Base-by-base conservation (phyloP, 2,113 vertebrate genomes). In the Crocuta crocuta region DNA sequence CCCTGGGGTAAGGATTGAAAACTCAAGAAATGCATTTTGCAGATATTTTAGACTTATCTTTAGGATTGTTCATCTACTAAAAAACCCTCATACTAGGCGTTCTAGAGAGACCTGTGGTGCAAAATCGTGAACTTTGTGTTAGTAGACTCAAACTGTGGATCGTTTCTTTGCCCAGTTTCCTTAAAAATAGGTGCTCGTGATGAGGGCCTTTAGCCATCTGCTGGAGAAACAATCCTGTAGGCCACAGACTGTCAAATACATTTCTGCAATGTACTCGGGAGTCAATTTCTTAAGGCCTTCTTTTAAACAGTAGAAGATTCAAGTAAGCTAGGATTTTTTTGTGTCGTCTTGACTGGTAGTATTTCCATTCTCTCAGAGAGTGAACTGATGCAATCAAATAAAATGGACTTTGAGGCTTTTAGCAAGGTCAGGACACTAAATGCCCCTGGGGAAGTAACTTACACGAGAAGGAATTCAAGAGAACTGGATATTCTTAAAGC, bases 291-390 rank as follows among this genome's bases (percentile, higher is more conserved):
- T 96, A 95, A 81, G 82, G 85, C 55, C 12, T 61, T 76, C 66
- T 65, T 73, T 91, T 92, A 66, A 50, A 65, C 86, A 70, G 19
- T 93, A 85, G 39, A 87, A 82, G 78, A 88, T 17, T 85, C 71
- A 89, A 71, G 43, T 89, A 85, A 92, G 45, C 74, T 50, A 90
- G 39, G 83, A 80, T 92, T 91, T 61, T 93, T 97, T 89, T 79
- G 48, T 86, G 39, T 84, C n/a, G 21, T 94, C 73, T 61, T 87
- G n/a, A 33, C 45, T 70, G 55, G 63, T 83, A 53, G 39, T 70
- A 82, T 94, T 97, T 97, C 87, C 19, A 17, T 61, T 23, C 19
- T 61, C 28, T 94, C 91, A 55, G 68, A 71, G 50, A 78, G 66
- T 91, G 28, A 94, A 79, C 2, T 9, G n/a, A 78, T 94, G n/a